phyloP scores from a whole-genome alignment of 2,113 vertebrate species.

The Centropus bengalensis region DNA sequence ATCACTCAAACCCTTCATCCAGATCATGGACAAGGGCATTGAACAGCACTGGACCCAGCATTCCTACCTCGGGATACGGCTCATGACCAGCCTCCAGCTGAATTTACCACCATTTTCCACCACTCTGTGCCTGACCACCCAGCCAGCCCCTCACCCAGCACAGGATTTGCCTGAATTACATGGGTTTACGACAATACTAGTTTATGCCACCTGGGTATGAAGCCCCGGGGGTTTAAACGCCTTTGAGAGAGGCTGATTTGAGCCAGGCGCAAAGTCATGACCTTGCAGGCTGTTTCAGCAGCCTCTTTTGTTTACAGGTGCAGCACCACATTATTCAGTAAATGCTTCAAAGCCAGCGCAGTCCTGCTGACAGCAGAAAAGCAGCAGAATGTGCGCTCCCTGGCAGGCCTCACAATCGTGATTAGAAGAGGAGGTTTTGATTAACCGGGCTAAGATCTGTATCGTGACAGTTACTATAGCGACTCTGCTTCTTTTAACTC shows the following conservation, averaged over 20 bases:
- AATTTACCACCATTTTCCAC: too few relatives aligned
- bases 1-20: too few relatives aligned
- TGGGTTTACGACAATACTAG: accelerated
- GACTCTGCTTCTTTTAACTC: background rate
- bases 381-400: background rate
- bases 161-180: accelerated
- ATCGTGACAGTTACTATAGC: background rate
- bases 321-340: background rate
- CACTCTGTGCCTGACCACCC: too few relatives aligned
- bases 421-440: background rate
- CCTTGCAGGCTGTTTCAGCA: background rate
- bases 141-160: too few relatives aligned
- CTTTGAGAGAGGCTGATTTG: background rate
- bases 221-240: accelerated
- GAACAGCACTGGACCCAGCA: too few relatives aligned
- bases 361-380: background rate
- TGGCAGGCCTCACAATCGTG: background rate
- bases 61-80: too few relatives aligned
- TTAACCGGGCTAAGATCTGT: background rate
- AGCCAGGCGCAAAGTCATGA: background rate
- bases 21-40: too few relatives aligned
- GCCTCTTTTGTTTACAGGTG: background rate
- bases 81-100: too few relatives aligned
- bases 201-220: accelerated
- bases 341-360: accelerated